Percentiles rank a stretch among this genome's conserved stretches.
phyloP scores from a whole-genome alignment of 2,113 vertebrate genomes.

The Excalfactoria chinensis region DNA sequence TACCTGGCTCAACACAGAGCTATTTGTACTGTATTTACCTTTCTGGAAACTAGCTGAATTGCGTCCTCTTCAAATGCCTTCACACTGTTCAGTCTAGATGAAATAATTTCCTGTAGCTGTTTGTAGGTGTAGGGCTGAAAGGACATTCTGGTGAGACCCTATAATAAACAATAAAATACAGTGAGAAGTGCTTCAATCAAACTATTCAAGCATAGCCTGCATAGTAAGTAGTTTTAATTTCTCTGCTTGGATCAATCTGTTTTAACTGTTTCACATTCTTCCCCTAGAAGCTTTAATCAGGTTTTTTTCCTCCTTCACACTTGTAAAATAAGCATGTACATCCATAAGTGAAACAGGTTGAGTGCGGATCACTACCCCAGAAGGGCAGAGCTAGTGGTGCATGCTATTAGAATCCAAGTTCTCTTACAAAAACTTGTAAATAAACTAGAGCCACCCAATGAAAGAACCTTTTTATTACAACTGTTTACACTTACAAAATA shows the following conservation, averaged over 20 bases:
- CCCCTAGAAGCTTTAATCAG: background rate
- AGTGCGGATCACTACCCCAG: background rate
- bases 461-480: background rate
- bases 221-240: background rate
- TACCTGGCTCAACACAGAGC: too few relatives aligned
- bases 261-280: background rate
- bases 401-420: background rate
- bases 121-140: slow-evolving; percentile 96
- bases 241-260: background rate
- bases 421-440: background rate
- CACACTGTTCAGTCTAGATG: slow-evolving; percentile 85
- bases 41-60: slow-evolving; percentile 92
- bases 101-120: slow-evolving; percentile 93
- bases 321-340: background rate
- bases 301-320: background rate
- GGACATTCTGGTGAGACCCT: slow-evolving; percentile 97
- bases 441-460: background rate
- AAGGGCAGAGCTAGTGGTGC: background rate
- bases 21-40: slow-evolving; percentile 77
- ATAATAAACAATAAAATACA: background rate
- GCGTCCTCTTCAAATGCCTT: slow-evolving; percentile 95
- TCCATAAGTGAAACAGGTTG: background rate
- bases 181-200: background rate
- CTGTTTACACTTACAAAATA: background rate
- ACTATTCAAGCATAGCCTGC: background rate